A percentile compares a stretch with the other conserved stretches of the same genome.
Evolutionary conservation across 2,113 vertebrate species (phyloP).

Genomic region (Pelobates fuscus): DNA sequence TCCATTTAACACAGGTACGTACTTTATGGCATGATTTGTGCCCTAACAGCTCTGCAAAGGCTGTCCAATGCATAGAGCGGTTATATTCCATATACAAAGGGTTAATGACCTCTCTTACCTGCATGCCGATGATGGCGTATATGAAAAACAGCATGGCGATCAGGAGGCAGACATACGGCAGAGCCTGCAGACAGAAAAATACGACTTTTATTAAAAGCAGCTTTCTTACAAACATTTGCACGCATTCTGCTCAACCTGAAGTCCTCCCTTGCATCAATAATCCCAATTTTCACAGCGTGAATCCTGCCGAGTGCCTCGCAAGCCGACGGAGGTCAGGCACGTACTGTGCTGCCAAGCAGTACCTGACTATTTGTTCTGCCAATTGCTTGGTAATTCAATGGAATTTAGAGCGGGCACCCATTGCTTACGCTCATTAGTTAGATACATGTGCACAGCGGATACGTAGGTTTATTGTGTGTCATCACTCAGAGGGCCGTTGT

Average conservation of each 20-base stretch:
- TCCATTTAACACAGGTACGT: too few species aligned
- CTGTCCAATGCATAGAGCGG: too few species aligned
- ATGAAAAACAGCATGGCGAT: conserved; percentile 99
- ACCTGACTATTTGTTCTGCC: background rate
- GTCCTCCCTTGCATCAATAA: background rate
- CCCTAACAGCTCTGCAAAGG: too few species aligned
- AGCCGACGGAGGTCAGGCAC: background rate
- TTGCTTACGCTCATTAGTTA: background rate
- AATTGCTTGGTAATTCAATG: background rate
- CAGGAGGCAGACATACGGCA: conserved; percentile 94
- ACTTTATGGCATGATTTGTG: too few species aligned
- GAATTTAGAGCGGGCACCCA: background rate
- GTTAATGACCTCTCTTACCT: conserved; percentile 68
- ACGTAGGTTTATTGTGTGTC: too few species aligned
- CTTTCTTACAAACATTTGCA: background rate
- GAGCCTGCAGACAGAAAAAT: conserved; percentile 72
- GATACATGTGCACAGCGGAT: background rate
- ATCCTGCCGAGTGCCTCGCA: background rate
- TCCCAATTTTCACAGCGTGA: background rate
- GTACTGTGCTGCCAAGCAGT: background rate
- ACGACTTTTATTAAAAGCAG: background rate
- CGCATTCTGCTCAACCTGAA: background rate
- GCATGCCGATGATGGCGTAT: conserved; percentile 97
- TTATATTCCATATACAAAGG: too few species aligned
- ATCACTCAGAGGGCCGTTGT: too few species aligned